A percentile compares a stretch with the other conserved stretches of the same genome.
Evolutionary conservation across 2,797 vertebrate species (phyloP).

Genomic region (Steatocranus sp.): DNA sequence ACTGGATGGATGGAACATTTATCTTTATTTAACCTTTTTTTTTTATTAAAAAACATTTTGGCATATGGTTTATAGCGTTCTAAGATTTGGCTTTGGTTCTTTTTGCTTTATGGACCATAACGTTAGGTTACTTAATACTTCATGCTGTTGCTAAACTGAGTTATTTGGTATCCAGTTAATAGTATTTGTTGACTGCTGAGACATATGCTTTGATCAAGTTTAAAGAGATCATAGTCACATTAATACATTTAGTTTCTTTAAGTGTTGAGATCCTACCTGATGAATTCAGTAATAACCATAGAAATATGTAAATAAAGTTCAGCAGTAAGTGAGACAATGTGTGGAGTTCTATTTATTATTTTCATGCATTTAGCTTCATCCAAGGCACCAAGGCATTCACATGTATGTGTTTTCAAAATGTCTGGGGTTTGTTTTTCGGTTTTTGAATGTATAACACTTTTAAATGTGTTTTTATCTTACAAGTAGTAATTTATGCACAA

Average conservation of each 20-base stretch:
- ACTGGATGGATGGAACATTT: neutral
- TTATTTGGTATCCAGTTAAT: neutral
- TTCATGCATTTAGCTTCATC: neutral
- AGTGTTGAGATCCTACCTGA: neutral
- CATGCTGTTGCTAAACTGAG: accelerated
- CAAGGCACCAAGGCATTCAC: neutral
- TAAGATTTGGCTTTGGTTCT: neutral
- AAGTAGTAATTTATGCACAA: neutral
- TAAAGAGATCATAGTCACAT: neutral
- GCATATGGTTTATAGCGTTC: neutral
- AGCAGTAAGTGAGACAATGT: neutral
- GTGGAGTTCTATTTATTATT: neutral
- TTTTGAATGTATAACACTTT: too few species aligned
- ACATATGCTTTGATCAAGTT: neutral
- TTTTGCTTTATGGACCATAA: neutral
- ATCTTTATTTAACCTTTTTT: neutral
- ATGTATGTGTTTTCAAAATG: too few species aligned
- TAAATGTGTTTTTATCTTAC: neutral
- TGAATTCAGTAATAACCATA: neutral
- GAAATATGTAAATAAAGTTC: neutral
- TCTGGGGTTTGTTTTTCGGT: too few species aligned
- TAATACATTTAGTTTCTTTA: neutral
- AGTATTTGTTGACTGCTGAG: neutral
- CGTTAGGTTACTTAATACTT: neutral
- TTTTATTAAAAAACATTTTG: neutral